A percentile compares a stretch with the other conserved stretches of the same genome.
Conservation (phyloP, 2,888 invertebrate genomes). For the Catonia carolina region DNA sequence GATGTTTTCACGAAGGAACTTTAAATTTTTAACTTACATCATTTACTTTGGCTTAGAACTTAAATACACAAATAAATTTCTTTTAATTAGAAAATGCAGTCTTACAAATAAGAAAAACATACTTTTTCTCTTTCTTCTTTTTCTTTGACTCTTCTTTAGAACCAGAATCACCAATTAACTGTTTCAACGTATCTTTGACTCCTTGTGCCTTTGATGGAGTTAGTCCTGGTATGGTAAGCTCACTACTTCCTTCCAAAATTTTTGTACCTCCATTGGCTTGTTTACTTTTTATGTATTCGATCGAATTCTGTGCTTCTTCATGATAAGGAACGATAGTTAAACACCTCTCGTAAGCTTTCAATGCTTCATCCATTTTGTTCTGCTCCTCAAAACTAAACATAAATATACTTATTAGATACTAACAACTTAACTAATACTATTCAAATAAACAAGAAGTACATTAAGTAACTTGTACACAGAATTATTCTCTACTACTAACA, state of each 20-base stretch:
- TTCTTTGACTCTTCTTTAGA: slow-evolving; percentile 39
- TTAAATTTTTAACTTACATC: too few relatives aligned
- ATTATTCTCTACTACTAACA: neutral
- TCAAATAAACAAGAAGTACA: neutral
- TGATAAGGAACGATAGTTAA: slow-evolving; percentile 77
- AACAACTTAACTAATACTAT: too few relatives aligned
- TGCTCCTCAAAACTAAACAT: slow-evolving; percentile 78
- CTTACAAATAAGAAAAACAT: too few relatives aligned
- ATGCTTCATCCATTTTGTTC: slow-evolving; percentile 75
- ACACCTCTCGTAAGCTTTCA: slow-evolving; percentile 78
- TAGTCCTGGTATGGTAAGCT: slow-evolving; percentile 49
- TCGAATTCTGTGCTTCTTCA: slow-evolving; percentile 77
- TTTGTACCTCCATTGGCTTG: slow-evolving; percentile 46
- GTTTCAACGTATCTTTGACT: slow-evolving; percentile 60
- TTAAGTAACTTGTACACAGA: neutral
- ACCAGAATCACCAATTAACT: slow-evolving; percentile 49
- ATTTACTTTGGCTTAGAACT: too few relatives aligned
- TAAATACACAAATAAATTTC: too few relatives aligned
- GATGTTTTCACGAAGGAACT: too few relatives aligned
- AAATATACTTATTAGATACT: too few relatives aligned
- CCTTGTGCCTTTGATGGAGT: slow-evolving; percentile 52
- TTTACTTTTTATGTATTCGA: slow-evolving; percentile 73
- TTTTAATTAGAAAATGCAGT: too few relatives aligned
- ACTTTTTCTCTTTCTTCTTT: slow-evolving; percentile 45
- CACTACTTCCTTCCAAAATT: slow-evolving; percentile 50